These are phyloP conservation scores for Notodonta dromedarius DNA, from an alignment of 2,888 invertebrate species.

Conservation along the genomic window DNA sequence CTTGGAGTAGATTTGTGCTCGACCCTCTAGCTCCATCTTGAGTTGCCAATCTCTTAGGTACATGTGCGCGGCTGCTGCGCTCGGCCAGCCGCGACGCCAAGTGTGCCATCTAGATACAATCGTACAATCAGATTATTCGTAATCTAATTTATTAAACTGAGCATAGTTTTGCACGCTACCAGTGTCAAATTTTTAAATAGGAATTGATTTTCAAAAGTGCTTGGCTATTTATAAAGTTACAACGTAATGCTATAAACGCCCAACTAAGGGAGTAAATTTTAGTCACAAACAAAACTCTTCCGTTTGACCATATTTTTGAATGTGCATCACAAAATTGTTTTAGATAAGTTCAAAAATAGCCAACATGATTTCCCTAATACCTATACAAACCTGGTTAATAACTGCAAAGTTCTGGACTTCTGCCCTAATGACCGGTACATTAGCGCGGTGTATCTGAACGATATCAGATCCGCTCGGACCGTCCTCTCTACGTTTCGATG, in stretches of 20 bases:
- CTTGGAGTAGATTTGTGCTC: slow-evolving; percentile 72
- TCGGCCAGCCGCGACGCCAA: slow-evolving; percentile 75
- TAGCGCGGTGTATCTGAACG: slow-evolving; percentile 86
- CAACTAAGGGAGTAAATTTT: no score
- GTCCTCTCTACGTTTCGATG: slow-evolving; percentile 55
- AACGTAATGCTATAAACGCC: no score
- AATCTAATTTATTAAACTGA: background rate
- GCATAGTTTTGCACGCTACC: no score
- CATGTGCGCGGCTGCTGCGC: slow-evolving; percentile 74
- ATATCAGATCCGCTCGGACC: slow-evolving; percentile 84
- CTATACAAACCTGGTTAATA: slow-evolving; percentile 85
- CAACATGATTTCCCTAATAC: no score
- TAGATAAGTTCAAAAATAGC: background rate
- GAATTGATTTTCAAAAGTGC: no score
- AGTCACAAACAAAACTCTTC: no score
- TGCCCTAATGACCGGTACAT: slow-evolving; percentile 87
- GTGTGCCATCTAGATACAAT: slow-evolving; percentile 70
- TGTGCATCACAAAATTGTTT: no score
- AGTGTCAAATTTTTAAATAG: no score
- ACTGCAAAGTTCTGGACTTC: slow-evolving; percentile 87
- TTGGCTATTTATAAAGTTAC: no score
- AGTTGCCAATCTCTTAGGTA: slow-evolving; percentile 77
- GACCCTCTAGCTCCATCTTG: slow-evolving; percentile 72
- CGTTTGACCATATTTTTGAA: no score
- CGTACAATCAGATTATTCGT: background rate